Evolutionary conservation across 2,888 invertebrate genomes (phyloP), one percentile per base, ranked within the genome.

Genomic region (Allygus modestus): DNA sequence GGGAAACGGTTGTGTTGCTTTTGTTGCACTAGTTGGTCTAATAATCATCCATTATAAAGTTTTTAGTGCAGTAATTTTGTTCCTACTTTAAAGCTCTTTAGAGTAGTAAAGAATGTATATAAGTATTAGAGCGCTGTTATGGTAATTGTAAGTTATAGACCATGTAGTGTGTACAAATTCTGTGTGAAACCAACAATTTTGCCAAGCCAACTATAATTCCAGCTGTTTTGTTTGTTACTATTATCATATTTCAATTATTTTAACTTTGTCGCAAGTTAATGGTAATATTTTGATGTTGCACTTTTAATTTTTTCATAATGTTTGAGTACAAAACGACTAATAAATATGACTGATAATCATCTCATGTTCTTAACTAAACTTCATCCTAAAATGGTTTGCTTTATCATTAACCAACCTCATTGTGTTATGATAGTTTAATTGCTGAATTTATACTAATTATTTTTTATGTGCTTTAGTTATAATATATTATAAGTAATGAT

Each of bases 21-120:
- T 51, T 77, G 77, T 77, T 77, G 77, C 77, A 77, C 77, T 77
- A 77, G 46, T 51, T 77, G 51, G 51, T 77, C 46, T 51, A 15
- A n/a, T 41, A 33, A 73, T 73, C 73, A 73, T 73, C 43, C 73
- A 41, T 41, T 41, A 73, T 37, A 43, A 46, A 46, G n/a, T n/a
- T 51, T 77, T 51, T 43, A 77, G 77, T 77, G 51, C 77, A 77
- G 77, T 77, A 77, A 77, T 77, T 77, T 77, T 77, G 77, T 77
- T 77, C 77, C 77, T 77, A 77, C 77, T 77, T 77, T 77, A 77
- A 77, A 77, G 77, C 77, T 77, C 26, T 77, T 77, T 77, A 77
- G 77, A 77, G 77, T 77, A 77, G 77, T 51, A 37, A 73, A 69
- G 69, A 69, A 77, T 77, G 77, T 77, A 77, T 28, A 77, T 73